Evolutionary conservation across 2,797 vertebrate genomes (phyloP).

Genomic region (Salmo trutta): DNA sequence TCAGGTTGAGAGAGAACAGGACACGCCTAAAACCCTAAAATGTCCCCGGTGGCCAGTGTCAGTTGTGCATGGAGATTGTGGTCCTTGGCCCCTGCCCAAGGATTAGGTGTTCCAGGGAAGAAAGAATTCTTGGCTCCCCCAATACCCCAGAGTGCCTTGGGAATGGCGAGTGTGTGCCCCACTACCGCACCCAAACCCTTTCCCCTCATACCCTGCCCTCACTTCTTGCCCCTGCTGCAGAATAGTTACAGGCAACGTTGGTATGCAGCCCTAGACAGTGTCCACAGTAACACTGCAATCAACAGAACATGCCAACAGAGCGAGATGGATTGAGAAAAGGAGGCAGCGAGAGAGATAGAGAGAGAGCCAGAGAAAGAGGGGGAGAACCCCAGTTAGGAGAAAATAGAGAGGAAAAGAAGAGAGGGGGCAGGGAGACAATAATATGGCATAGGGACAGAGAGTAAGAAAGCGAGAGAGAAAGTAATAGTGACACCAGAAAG

Average conservation of each 20-base stretch:
- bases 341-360: not conserved
- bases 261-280: conserved; percentile 34
- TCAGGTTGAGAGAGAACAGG: conserved; percentile 81
- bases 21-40: conserved; percentile 89
- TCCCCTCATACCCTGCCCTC: conserved; percentile 67
- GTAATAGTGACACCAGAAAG: conserved; percentile 45
- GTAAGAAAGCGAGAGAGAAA: conserved; percentile 31
- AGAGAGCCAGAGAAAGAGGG: not conserved
- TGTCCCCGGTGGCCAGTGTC: conserved; percentile 84
- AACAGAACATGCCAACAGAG: conserved; percentile 26
- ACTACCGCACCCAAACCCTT: conserved; percentile 64
- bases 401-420: not conserved
- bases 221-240: conserved; percentile 23
- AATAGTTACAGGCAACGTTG: conserved; percentile 27
- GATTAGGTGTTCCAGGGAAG: conserved; percentile 91
- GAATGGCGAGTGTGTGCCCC: conserved; percentile 69
- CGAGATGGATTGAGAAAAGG: not conserved
- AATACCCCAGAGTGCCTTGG: conserved; percentile 76
- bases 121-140: conserved; percentile 79
- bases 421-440: conserved; percentile 30
- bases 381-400: conserved; percentile 2
- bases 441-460: conserved; percentile 22
- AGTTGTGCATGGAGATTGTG: conserved; percentile 80
- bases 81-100: conserved; percentile 85
- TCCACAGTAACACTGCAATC: conserved; percentile 29